These are phyloP conservation scores for Phoxinus dragarum DNA, from an alignment of 2,797 vertebrate genomes.

Conservation along the genomic window DNA sequence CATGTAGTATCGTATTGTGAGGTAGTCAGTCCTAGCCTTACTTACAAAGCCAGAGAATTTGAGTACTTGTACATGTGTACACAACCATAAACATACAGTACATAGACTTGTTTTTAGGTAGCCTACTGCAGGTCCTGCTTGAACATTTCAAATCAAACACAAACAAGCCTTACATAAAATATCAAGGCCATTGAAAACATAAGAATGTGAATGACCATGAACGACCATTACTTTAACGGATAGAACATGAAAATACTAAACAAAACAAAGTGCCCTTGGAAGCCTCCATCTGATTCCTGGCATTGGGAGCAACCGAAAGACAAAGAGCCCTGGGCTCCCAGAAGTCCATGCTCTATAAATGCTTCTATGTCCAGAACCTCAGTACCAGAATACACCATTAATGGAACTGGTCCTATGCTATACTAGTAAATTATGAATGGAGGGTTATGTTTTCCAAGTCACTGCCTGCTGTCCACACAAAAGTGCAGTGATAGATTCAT, in stretches of 20 bases:
- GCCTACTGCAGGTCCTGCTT: neutral
- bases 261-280: conserved; percentile 38
- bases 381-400: conserved; percentile 74
- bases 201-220: neutral
- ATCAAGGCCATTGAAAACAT: conserved; percentile 37
- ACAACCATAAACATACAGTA: conserved; percentile 15
- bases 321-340: conserved; percentile 54
- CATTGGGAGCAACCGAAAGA: conserved; percentile 40
- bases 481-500: conserved; percentile 49
- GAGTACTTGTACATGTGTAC: neutral
- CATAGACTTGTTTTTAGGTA: neutral
- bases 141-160: conserved; percentile 29
- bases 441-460: conserved; percentile 75
- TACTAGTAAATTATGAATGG: conserved; percentile 81
- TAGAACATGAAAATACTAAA: conserved; percentile 65
- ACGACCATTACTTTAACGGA: conserved; percentile 26
- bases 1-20: neutral
- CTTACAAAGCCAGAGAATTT: neutral
- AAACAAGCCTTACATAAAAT: conserved; percentile 44
- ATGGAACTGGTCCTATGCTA: conserved; percentile 73
- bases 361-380: conserved; percentile 62
- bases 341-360: conserved; percentile 59
- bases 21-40: neutral
- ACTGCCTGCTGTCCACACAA: conserved; percentile 70
- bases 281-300: conserved; percentile 35